phyloP scores from a whole-genome alignment of 2,113 vertebrate species.

The Alosa alosa region DNA sequence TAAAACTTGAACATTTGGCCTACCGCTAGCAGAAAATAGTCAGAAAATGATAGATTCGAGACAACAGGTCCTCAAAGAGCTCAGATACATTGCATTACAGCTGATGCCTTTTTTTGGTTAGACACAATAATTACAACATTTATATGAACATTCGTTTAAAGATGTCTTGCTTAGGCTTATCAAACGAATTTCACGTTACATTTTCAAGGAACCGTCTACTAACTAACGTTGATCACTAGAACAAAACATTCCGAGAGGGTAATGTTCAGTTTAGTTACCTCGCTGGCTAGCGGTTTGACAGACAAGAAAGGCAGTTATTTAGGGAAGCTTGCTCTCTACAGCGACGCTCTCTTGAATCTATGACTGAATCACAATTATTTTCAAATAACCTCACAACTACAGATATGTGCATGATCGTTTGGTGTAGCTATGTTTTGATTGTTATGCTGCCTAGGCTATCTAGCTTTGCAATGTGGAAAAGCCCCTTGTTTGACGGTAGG shows the following conservation, averaged over 20 bases:
- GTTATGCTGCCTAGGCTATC: not conserved
- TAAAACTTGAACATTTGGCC: not conserved
- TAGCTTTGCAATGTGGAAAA: not conserved
- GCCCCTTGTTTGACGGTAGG: not conserved
- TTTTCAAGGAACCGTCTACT: not conserved
- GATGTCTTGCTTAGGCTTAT: not conserved
- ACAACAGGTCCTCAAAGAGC: not conserved
- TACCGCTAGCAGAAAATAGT: not conserved
- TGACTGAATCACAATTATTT: not conserved
- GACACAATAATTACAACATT: not conserved
- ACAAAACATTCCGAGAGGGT: constrained; percentile 3
- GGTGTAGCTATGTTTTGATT: not conserved
- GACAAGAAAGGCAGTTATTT: not conserved
- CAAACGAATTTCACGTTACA: not conserved
- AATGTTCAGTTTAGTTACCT: constrained; percentile 48
- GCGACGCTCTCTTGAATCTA: not conserved
- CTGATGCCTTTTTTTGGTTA: no score
- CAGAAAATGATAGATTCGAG: not conserved
- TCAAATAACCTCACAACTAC: not conserved
- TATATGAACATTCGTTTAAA: not conserved
- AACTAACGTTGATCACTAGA: not conserved
- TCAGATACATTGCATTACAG: not conserved
- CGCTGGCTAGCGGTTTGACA: constrained; percentile 15
- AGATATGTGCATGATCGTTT: not conserved
- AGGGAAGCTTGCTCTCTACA: not conserved